Percentiles rank a stretch among this genome's conserved stretches.
Evolutionary conservation across 2,888 invertebrate species (phyloP).

Genomic region (Melipona beecheii): DNA sequence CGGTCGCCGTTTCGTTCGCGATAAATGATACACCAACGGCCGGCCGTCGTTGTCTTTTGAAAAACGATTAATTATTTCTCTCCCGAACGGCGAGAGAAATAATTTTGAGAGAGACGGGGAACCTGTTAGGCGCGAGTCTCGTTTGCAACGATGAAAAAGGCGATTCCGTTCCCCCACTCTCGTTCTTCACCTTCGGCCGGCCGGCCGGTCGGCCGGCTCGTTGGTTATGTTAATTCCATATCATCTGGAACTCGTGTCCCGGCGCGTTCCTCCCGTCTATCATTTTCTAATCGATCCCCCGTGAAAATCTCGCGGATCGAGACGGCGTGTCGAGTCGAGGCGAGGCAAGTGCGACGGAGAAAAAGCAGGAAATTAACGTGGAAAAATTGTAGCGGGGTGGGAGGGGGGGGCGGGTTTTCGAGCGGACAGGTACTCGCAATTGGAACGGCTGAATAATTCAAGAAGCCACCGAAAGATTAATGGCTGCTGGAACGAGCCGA

Average conservation of each 20-base stretch:
- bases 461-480: conserved; percentile 35
- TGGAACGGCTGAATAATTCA: conserved; percentile 50
- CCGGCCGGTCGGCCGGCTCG: too few relatives aligned
- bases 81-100: conserved; percentile 69
- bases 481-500: conserved; percentile 6
- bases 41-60: conserved; percentile 21
- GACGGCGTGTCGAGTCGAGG: too few relatives aligned
- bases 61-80: conserved; percentile 70
- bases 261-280: neutral
- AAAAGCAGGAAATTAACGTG: neutral
- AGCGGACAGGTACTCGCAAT: conserved; percentile 18
- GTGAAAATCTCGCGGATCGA: neutral
- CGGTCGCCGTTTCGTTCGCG: conserved; percentile 8
- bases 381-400: neutral
- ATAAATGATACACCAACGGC: conserved; percentile 46
- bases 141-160: conserved; percentile 55
- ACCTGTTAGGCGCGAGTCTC: conserved; percentile 63
- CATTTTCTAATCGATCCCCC: neutral
- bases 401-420: neutral
- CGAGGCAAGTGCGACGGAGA: neutral
- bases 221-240: conserved; percentile 72
- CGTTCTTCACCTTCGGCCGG: conserved; percentile 32
- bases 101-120: conserved; percentile 61
- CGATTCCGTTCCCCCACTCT: conserved; percentile 52
- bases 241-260: neutral